Base-by-base conservation (phyloP, 53 echinoderm and acorn worm genomes). In the Henricia sp. region DNA sequence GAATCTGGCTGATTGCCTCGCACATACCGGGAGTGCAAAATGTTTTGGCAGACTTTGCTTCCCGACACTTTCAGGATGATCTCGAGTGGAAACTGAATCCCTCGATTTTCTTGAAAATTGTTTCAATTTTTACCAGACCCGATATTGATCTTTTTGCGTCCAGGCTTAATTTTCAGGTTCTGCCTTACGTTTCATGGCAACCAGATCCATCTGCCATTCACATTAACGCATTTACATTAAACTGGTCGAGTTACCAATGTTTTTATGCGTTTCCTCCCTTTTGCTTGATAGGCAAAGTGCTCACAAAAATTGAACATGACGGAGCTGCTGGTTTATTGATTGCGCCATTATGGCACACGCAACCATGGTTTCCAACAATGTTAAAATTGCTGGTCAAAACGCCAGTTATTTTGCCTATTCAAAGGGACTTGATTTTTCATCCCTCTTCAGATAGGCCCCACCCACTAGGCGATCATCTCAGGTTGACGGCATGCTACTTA, bases 121-220 rank as follows among this genome's bases (percentile, higher is more conserved):
- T n/a, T n/a, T n/a, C n/a, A 75, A 13, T 33, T 52, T 37, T 82
- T 80, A n/a, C 73, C 66, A 50, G 66, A 74, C 27, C 71, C 75
- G 1, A 20, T 24, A 24, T 36, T 37, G 13, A 56, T 74, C 68
- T 68, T 39, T 68, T 68, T 29, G 66, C 66, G 36, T 65, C 66
- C 36, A 65, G 66, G 66, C 9, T 65, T 8, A 64, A 64, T 16
- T 26, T 5, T 34, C 64, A 64, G 26, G 12, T 29, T 64, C 3
- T 32, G 21, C 64, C 34, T 64, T 56, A 56, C 21, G 57, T 56
- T 20, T 56, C 57, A 20, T 56, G 57, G 57, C 57, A 20, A 17
- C 17, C 57, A 63, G 63, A 63, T 17, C 63, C 29, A 40, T 19
- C 40, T 0, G n/a, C 68, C 6, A 24, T 40, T 38, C 68, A 68